Evolutionary conservation across 2,888 invertebrate species (phyloP).

Genomic region (Auanema freiburgensis): DNA sequence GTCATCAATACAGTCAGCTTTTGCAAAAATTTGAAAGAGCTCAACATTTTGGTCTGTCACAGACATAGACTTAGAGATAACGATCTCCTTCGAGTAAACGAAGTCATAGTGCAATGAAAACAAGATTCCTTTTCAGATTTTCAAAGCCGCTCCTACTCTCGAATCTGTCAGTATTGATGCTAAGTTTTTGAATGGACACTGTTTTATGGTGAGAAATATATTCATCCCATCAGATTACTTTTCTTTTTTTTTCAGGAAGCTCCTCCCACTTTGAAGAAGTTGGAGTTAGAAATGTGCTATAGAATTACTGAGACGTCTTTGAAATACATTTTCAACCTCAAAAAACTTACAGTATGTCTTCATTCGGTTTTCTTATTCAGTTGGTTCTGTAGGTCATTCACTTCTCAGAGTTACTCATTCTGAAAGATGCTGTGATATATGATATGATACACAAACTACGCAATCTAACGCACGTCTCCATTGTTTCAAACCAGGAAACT

Average conservation of each 20-base stretch:
- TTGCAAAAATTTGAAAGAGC: slow-evolving; percentile 35
- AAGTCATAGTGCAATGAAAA: neutral
- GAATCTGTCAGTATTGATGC: slow-evolving; percentile 46
- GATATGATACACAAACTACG: slow-evolving; percentile 18
- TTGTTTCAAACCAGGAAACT: slow-evolving; percentile 30
- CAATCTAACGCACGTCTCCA: slow-evolving; percentile 24
- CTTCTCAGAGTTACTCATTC: slow-evolving; percentile 27
- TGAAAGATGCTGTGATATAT: slow-evolving; percentile 22
- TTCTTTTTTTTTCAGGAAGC: slow-evolving; percentile 20
- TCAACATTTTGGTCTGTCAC: slow-evolving; percentile 43
- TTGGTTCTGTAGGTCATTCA: slow-evolving; percentile 18
- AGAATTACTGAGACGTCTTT: slow-evolving; percentile 25
- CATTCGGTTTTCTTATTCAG: too few relatives aligned
- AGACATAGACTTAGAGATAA: slow-evolving; percentile 46
- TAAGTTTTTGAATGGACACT: slow-evolving; percentile 46
- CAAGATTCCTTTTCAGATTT: slow-evolving; percentile 27
- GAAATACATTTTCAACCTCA: slow-evolving; percentile 13
- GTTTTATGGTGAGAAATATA: slow-evolving; percentile 28
- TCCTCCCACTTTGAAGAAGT: slow-evolving; percentile 18
- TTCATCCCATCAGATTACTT: neutral
- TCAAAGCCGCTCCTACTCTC: slow-evolving; percentile 37
- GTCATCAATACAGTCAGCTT: slow-evolving; percentile 28
- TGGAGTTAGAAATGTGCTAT: slow-evolving; percentile 40
- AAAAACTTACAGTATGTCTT: slow-evolving; percentile 20
- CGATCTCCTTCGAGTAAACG: slow-evolving; percentile 33